A percentile compares a stretch with the other conserved stretches of the same genome.
Conservation (phyloP, 1,140 invertebrate genomes). For the Drosophila kikkawai region DNA sequence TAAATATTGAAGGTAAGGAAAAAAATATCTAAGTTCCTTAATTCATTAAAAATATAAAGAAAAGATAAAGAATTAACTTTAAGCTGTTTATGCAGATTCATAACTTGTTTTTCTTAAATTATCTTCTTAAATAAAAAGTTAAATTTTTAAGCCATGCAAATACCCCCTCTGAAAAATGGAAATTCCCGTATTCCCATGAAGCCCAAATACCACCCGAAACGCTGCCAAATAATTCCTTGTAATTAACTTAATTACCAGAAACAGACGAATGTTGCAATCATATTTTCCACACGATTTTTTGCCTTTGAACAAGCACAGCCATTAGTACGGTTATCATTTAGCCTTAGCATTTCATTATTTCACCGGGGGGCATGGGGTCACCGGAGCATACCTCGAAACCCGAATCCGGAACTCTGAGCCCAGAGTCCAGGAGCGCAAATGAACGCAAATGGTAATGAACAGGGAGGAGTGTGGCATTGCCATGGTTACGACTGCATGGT, state of each 20-base stretch:
- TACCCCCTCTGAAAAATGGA: not conserved
- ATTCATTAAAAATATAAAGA: too few species aligned
- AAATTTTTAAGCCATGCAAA: not conserved
- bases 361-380: slow-evolving; percentile 3
- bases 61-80: too few species aligned
- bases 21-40: too few species aligned
- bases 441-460: slow-evolving; percentile 53
- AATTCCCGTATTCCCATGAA: not conserved
- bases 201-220: not conserved
- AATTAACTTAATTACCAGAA: slow-evolving; percentile 1
- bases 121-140: too few species aligned
- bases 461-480: slow-evolving; percentile 4
- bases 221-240: not conserved
- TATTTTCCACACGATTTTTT: not conserved
- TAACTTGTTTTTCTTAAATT: too few species aligned
- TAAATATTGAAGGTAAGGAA: too few species aligned
- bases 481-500: slow-evolving; percentile 40
- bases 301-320: slow-evolving; percentile 11
- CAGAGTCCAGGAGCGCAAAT: slow-evolving; percentile 22
- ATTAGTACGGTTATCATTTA: slow-evolving; percentile 41
- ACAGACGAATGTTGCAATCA: slow-evolving; percentile 12
- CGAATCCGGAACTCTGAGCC: not conserved
- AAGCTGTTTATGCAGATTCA: too few species aligned
- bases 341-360: slow-evolving; percentile 30
- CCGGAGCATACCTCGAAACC: slow-evolving; percentile 16